phyloP scores from a whole-genome alignment of 1,140 invertebrate species.

The Daktulosphaira vitifoliae region DNA sequence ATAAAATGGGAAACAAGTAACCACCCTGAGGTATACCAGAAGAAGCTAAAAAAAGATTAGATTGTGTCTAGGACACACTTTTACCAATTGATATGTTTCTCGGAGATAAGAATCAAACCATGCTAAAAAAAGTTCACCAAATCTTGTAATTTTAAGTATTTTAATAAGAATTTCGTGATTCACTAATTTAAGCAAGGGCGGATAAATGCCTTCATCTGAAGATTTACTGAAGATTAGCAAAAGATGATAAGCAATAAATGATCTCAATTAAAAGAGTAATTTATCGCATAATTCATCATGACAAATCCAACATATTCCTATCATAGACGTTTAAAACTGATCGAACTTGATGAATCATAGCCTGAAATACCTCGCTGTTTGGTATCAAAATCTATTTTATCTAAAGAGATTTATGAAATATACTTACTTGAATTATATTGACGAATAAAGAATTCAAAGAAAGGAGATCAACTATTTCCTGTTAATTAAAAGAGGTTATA shows the following conservation, averaged over 20 bases:
- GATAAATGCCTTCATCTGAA: neutral
- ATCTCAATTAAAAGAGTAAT: neutral
- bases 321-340: neutral
- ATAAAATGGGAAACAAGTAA: too few species aligned
- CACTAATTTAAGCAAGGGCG: neutral
- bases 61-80: too few species aligned
- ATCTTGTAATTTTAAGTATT: too few species aligned
- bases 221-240: neutral
- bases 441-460: neutral
- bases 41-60: too few species aligned
- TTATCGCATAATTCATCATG: neutral
- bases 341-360: neutral
- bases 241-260: neutral
- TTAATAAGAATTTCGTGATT: too few species aligned
- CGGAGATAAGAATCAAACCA: too few species aligned
- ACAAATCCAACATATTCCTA: neutral
- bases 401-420: too few species aligned
- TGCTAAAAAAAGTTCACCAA: too few species aligned
- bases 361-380: neutral
- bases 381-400: neutral
- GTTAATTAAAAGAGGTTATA: neutral
- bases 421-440: too few species aligned
- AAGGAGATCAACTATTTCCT: neutral
- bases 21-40: too few species aligned
- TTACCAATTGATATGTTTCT: too few species aligned